Percentiles rank a stretch among this genome's conserved stretches.
Conservation (phyloP, 2,797 vertebrate species). For the Chloroceryle amazona region DNA sequence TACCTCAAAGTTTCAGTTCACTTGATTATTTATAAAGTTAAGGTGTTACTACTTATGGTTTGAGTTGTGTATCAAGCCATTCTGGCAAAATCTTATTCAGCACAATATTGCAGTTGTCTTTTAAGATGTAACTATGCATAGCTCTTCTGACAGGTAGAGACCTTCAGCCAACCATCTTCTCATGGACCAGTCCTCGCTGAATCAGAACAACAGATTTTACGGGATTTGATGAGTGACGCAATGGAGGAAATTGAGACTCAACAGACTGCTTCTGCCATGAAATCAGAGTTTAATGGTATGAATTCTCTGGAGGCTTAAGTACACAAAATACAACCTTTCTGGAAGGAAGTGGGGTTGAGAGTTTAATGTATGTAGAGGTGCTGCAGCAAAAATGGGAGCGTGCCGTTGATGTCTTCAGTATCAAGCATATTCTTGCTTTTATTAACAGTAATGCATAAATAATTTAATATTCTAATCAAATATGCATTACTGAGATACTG, state of each 20-base stretch:
- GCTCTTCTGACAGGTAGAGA: constrained; percentile 82
- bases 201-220: constrained; percentile 93
- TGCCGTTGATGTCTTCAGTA: not conserved
- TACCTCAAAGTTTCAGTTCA: not conserved
- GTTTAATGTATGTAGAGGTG: not conserved
- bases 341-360: not conserved
- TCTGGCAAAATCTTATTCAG: not conserved
- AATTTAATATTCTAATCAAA: not conserved
- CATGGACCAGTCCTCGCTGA: constrained; percentile 89
- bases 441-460: not conserved
- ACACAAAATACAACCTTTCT: not conserved
- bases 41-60: not conserved
- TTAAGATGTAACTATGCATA: not conserved
- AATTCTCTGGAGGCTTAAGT: not conserved
- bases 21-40: not conserved
- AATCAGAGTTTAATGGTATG: constrained; percentile 88
- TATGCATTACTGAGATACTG: not conserved
- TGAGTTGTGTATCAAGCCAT: not conserved
- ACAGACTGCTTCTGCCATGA: constrained; percentile 67
- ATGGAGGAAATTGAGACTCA: constrained; percentile 94
- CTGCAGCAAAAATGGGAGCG: not conserved
- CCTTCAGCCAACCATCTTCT: constrained; percentile 78
- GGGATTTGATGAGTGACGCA: constrained; percentile 97
- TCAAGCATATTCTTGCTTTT: not conserved
- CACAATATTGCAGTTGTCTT: not conserved